phyloP scores from a whole-genome alignment of 2,113 vertebrate genomes.

The Sminthopsis crassicaudata region DNA sequence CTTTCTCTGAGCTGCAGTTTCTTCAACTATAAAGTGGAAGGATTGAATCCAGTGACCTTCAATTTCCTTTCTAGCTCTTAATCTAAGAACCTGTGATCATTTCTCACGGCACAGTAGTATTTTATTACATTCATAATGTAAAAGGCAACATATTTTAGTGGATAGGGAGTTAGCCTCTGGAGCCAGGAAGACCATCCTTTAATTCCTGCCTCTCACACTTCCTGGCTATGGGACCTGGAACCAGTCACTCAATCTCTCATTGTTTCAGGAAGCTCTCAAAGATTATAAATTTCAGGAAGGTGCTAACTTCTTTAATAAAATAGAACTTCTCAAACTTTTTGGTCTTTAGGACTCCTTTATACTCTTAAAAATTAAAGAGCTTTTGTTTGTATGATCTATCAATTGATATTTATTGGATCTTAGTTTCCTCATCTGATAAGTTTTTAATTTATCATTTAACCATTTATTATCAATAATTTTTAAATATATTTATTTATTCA shows the following conservation, averaged over 20 bases:
- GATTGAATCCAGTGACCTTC: neutral
- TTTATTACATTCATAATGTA: neutral
- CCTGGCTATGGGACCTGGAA: neutral
- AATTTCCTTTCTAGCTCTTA: neutral
- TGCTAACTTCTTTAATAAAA: neutral
- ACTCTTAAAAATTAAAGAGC: neutral
- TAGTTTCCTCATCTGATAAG: neutral
- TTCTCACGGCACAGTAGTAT: neutral
- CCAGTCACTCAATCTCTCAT: neutral
- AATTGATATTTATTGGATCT: neutral
- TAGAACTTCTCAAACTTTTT: neutral
- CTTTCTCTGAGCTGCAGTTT: neutral
- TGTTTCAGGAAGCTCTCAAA: neutral
- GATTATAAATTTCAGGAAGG: neutral
- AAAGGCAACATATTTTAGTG: neutral
- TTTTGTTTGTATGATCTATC: neutral
- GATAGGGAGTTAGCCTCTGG: neutral
- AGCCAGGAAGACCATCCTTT: neutral
- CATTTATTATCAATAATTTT: neutral
- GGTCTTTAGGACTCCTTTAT: neutral
- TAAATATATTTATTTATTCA: neutral
- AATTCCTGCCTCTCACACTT: neutral
- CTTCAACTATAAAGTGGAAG: neutral
- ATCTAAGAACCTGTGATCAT: neutral
- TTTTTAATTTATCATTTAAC: neutral